Evolutionary conservation across 2,113 vertebrate species (phyloP).

Genomic region (Lagenorhynchus albirostris): DNA sequence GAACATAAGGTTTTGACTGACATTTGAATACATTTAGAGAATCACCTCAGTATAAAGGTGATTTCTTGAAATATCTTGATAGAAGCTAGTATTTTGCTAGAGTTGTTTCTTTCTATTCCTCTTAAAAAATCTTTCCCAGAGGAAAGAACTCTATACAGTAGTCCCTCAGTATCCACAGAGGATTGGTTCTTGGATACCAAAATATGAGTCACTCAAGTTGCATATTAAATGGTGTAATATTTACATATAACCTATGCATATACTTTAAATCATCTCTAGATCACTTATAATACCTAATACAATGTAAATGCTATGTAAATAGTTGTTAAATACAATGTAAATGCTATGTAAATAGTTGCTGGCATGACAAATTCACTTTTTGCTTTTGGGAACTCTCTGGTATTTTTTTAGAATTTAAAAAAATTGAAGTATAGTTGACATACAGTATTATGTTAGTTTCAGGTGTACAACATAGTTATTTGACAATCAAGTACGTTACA

Average conservation of each 20-base stretch:
- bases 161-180: background rate
- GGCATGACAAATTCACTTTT: background rate
- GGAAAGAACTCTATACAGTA: background rate
- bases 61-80: constrained; percentile 24
- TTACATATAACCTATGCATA: background rate
- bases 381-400: background rate
- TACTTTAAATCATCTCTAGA: background rate
- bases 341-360: background rate
- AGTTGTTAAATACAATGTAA: background rate
- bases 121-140: background rate
- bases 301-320: background rate
- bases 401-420: background rate
- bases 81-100: constrained; percentile 21
- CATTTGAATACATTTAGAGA: background rate
- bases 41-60: background rate
- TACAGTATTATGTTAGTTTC: background rate
- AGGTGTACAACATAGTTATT: background rate
- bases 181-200: background rate
- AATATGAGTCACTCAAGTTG: background rate
- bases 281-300: background rate
- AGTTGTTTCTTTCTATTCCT: constrained; percentile 6
- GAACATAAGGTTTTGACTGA: background rate
- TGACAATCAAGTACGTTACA: background rate
- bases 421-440: background rate
- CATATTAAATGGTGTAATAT: background rate